These are phyloP conservation scores for Allobates femoralis DNA, from an alignment of 2,797 vertebrate genomes.

Conservation along the genomic window DNA sequence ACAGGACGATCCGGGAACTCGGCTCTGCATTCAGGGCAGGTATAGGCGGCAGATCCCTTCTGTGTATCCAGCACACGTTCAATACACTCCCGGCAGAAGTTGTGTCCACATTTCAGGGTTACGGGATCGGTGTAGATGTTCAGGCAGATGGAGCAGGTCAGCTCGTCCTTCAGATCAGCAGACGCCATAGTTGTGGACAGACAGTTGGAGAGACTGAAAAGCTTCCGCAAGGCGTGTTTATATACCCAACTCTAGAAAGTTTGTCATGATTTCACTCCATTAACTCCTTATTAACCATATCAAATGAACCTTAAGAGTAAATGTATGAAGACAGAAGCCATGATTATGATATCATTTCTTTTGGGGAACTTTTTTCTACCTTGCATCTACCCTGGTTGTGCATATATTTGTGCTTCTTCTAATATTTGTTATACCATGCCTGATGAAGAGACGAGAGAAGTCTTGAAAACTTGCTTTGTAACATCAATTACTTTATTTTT, in stretches of 20 bases:
- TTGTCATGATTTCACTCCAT: background rate
- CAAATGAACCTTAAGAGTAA: no score
- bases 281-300: background rate
- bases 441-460: no score
- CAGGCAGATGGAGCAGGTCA: background rate
- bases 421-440: no score
- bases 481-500: no score
- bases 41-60: fast-evolving
- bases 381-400: no score
- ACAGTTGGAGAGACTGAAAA: background rate
- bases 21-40: background rate
- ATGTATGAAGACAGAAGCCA: no score
- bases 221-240: background rate
- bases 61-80: background rate
- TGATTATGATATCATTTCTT: no score
- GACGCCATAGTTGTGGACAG: background rate
- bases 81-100: background rate
- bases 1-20: background rate
- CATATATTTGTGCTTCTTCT: no score
- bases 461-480: no score
- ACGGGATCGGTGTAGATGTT: background rate
- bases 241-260: no score
- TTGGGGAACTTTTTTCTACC: no score
- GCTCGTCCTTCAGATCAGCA: background rate
- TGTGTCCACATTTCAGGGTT: background rate